These are phyloP conservation scores for Plecturocebus donacophilus DNA, from an alignment of 2,113 vertebrate genomes.

Conservation along the genomic window DNA sequence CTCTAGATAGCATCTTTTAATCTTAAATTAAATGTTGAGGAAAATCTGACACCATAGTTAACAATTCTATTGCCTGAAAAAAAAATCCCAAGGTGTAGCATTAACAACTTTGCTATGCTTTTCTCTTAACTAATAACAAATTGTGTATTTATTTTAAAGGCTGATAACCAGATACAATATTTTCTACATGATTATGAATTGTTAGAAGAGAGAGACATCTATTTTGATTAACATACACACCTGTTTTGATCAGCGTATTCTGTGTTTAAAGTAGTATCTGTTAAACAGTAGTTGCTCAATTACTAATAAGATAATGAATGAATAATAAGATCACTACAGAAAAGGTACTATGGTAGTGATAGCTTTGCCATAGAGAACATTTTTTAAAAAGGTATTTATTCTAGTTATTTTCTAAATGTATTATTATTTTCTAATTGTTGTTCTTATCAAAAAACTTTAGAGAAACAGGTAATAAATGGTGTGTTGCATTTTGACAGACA, in stretches of 20 bases:
- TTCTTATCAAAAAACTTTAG: background rate
- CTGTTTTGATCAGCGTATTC: background rate
- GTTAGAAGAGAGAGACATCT: background rate
- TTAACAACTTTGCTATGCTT: background rate
- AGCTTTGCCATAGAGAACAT: background rate
- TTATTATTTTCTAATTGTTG: background rate
- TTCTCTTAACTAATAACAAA: background rate
- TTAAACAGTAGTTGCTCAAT: background rate
- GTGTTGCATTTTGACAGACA: background rate
- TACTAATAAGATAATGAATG: background rate
- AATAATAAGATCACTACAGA: background rate
- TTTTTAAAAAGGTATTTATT: background rate
- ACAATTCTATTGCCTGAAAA: background rate
- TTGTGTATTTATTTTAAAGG: background rate
- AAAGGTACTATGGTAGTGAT: background rate
- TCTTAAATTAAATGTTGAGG: background rate
- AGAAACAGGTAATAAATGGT: background rate
- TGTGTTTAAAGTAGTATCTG: background rate
- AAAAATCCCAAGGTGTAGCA: background rate
- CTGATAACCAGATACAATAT: background rate
- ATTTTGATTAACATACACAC: background rate
- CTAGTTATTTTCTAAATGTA: background rate
- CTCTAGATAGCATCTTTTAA: background rate
- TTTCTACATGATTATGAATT: background rate
- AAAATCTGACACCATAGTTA: background rate